phyloP scores from a whole-genome alignment of 35 echinoderm and acorn worm species.

The Apostichopus parvimensis region DNA sequence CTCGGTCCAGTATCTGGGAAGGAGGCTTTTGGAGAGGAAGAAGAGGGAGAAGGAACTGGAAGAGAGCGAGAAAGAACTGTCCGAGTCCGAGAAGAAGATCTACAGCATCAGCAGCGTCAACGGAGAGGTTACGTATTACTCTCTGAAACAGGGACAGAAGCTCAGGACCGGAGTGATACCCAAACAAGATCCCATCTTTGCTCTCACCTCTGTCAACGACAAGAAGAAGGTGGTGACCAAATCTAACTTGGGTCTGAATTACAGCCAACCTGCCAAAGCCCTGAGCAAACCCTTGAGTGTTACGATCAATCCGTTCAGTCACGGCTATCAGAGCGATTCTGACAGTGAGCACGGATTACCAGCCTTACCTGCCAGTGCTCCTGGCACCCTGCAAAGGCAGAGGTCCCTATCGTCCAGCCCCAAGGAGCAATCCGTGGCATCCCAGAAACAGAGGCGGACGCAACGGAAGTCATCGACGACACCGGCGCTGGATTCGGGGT shows the following conservation, averaged over 20 bases:
- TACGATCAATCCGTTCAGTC: conserved; percentile 88
- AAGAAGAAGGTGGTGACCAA: conserved; percentile 88
- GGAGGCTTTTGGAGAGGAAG: conserved; percentile 57
- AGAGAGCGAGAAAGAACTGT: conserved; percentile 58
- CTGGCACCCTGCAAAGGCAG: background rate
- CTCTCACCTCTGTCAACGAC: conserved; percentile 82
- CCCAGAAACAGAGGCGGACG: background rate
- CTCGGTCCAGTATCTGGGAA: conserved; percentile 83
- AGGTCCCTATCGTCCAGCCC: conserved; percentile 20
- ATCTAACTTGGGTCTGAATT: conserved; percentile 70
- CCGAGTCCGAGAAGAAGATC: conserved; percentile 76
- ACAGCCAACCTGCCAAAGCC: conserved; percentile 66
- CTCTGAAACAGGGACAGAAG: conserved; percentile 82
- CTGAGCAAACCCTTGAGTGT: conserved; percentile 88
- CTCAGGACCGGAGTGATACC: conserved; percentile 58
- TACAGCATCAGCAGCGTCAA: conserved; percentile 88
- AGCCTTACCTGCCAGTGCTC: background rate
- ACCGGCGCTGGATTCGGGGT: background rate
- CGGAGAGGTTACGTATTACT: conserved; percentile 90
- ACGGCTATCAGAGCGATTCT: conserved; percentile 82
- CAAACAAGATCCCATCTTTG: conserved; percentile 88
- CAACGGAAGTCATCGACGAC: conserved; percentile 36
- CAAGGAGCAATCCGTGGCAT: background rate
- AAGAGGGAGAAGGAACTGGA: conserved; percentile 28
- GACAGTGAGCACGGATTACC: conserved; percentile 66